phyloP scores from a whole-genome alignment of 2,797 vertebrate species.

The Hybognathus amarus region DNA sequence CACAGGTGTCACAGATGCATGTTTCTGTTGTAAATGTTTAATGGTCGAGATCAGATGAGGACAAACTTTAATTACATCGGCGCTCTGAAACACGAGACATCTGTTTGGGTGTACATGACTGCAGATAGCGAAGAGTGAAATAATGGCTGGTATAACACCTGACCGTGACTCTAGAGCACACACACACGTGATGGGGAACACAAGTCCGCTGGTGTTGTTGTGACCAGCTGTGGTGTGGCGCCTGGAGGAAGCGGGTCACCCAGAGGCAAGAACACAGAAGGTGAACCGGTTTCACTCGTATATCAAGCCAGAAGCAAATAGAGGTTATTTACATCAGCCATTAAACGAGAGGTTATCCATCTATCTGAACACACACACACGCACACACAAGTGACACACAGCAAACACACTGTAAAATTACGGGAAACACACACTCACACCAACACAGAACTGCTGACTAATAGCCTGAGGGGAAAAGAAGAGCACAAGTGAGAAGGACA shows the following conservation, averaged over 20 bases:
- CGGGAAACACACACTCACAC: constrained; percentile 12
- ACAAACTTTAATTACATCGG: constrained; percentile 45
- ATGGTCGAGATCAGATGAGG: constrained; percentile 33
- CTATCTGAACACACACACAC: constrained; percentile 21
- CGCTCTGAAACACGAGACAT: constrained; percentile 14
- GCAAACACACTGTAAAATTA: constrained; percentile 13
- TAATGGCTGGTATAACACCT: background rate
- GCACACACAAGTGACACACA: constrained; percentile 21
- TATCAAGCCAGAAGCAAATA: constrained; percentile 18
- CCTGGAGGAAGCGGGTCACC: constrained; percentile 29
- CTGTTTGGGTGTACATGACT: constrained; percentile 6
- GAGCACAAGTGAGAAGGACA: constrained; percentile 20
- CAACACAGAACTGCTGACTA: constrained; percentile 39
- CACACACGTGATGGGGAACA: background rate
- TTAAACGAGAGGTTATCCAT: constrained; percentile 25
- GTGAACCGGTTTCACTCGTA: constrained; percentile 40
- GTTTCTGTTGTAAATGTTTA: constrained; percentile 34
- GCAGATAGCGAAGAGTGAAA: background rate
- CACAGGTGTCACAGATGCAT: constrained; percentile 32
- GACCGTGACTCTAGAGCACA: background rate
- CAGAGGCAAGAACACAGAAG: constrained; percentile 37
- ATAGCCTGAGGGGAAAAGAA: constrained; percentile 4
- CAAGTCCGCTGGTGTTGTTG: background rate
- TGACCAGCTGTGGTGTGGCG: constrained; percentile 24
- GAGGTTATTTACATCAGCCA: constrained; percentile 36